phyloP scores from a whole-genome alignment of 2,797 vertebrate genomes.

The Psittacula derbiana region DNA sequence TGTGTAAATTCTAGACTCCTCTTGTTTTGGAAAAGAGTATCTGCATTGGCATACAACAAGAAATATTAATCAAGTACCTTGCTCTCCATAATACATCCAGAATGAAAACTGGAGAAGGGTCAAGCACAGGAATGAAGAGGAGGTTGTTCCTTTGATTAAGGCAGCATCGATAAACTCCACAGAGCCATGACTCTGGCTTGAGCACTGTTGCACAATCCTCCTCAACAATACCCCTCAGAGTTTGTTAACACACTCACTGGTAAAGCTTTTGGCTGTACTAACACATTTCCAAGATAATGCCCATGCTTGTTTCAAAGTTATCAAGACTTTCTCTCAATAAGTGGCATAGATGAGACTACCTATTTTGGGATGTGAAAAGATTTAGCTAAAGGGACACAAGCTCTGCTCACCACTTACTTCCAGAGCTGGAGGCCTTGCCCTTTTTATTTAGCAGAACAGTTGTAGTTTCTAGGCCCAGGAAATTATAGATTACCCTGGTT shows the following conservation, averaged over 20 bases:
- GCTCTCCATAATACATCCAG: background rate
- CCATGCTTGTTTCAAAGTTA: background rate
- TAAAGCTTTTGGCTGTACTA: background rate
- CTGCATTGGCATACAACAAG: background rate
- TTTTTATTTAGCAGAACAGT: background rate
- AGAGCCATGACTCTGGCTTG: background rate
- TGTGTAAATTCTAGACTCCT: background rate
- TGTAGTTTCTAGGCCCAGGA: background rate
- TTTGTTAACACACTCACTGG: background rate
- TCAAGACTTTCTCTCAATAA: background rate
- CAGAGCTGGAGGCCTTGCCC: background rate
- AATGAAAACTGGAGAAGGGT: background rate
- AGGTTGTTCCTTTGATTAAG: fast-evolving
- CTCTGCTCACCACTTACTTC: background rate
- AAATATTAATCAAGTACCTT: background rate
- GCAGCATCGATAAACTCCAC: background rate
- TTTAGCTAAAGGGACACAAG: background rate
- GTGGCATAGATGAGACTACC: background rate
- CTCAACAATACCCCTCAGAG: background rate
- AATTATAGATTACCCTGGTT: background rate
- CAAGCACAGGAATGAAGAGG: background rate
- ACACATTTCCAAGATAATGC: background rate
- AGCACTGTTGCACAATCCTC: background rate
- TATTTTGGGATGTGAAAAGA: background rate
- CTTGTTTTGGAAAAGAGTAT: background rate